Evolutionary conservation across 92 coral and sea anemone species (phyloP).

Genomic region (Epizoanthus rinbou): DNA sequence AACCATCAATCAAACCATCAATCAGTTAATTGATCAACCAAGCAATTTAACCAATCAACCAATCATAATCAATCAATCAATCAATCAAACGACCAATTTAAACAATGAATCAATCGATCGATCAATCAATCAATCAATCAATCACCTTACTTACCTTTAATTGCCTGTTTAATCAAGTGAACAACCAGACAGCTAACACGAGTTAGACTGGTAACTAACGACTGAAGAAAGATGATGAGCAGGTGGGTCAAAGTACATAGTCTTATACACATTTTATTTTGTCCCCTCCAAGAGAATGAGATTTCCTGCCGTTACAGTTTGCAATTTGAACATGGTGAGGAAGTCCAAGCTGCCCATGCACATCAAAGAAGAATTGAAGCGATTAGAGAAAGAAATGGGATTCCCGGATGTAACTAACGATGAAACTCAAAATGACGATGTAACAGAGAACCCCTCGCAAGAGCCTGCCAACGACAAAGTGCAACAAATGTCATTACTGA

Average conservation of each 20-base stretch:
- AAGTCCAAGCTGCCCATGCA: conserved; percentile 32
- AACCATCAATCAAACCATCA: too few relatives aligned
- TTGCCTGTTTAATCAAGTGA: too few relatives aligned
- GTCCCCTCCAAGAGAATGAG: conserved; percentile 54
- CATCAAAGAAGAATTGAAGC: conserved; percentile 23
- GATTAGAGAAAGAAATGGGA: neutral
- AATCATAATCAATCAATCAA: too few relatives aligned
- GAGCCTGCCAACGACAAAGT: neutral
- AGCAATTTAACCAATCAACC: too few relatives aligned
- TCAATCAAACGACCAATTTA: too few relatives aligned
- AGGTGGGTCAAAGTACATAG: neutral
- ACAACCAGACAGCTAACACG: too few relatives aligned
- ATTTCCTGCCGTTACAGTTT: conserved; percentile 89
- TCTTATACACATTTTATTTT: neutral
- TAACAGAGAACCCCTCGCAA: neutral
- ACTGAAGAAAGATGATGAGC: too few relatives aligned
- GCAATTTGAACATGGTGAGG: conserved; percentile 87
- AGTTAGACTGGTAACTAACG: too few relatives aligned
- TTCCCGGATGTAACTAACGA: neutral
- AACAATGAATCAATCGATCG: too few relatives aligned
- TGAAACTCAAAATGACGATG: neutral
- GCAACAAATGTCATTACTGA: neutral
- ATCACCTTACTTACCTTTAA: too few relatives aligned
- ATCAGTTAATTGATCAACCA: too few relatives aligned
- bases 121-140: too few relatives aligned